Base-by-base conservation (phyloP, 2,113 vertebrate genomes). In the Montifringilla adamsi region DNA sequence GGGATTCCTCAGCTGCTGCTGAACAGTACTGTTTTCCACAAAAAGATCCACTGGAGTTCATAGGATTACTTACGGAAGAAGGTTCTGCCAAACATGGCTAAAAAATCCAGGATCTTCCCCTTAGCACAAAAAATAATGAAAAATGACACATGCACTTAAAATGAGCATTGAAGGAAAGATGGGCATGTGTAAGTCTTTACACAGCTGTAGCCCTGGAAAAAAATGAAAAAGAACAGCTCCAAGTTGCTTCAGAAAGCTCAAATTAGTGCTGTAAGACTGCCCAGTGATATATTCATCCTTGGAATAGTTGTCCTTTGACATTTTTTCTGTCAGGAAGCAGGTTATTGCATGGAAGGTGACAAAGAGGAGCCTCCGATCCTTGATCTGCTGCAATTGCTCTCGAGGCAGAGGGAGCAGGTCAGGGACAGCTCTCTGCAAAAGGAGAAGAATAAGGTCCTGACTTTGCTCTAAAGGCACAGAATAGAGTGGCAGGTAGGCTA, bases 1-100 rank as follows among this genome's bases (percentile, higher is more conserved):
- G 73, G 55, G 75, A n/a, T 37, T 66, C 43, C 56, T 77, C 39
- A 80, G 39, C 47, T 77, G 63, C 52, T 90, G 43, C 69, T 81
- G 67, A 89, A 7, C 35, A 26, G 23, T 26, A 16, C 19, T 66
- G 1, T 66, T 76, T 76, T 62, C 72, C 44, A 67, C 47, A 84
- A 33, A n/a, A 35, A 67, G 21, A 79, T 39, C 55, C 52, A 22
- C 30, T 67, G 27, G 63, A 78, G 56, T 53, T 81, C 82, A 81
- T 11, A 62, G 52, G 60, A 68, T 89, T 93, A 82, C 68, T 97
- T 76, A 37, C 66, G 69, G 80, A 96, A 75, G 11, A 72, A 92
- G 15, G 7, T 52, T 86, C 79, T 95, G 86, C 44, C 88, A 93
- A 92, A 94, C 20, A 46, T 68, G 56, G 43, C 76, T 66, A 49